Base-by-base conservation (phyloP, 2,113 vertebrate genomes). In the Prochilodus magdalenae region DNA sequence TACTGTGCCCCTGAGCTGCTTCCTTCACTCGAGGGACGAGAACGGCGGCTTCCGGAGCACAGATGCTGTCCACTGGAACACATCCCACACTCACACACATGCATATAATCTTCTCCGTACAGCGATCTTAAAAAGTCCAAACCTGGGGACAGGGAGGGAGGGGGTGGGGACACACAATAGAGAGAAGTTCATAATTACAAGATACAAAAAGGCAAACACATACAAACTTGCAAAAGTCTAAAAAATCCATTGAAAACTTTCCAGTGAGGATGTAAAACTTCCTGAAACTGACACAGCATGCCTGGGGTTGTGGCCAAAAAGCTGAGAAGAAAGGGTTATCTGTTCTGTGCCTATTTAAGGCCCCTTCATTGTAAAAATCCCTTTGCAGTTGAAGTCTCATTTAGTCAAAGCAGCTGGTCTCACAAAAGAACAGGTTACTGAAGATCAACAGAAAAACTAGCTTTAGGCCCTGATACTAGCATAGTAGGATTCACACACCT, bases 1-100 rank as follows among this genome's bases (percentile, higher is more conserved):
- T 99, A 99, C 91, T 98, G 96, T 0, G 96, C 95, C 0, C 96
- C 96, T 5, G 92, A 93, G 0, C 93, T 92, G 12, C 88, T 53
- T 40, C 92, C 90, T n/a, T 73, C 80, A 24, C 57, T 84, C 75
- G 26, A 16, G 70, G 73, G 88, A 60, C 4, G 90, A 73, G 79
- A 16, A 24, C 59, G 84, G 66, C 62, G 74, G 49, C 75, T 84
- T 30, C 75, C 83, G 26, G 88, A 22, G 30, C 94, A 93, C 44
- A 92, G 36, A 59, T 88, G 33, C 72, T 90, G 81, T 51, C 80
- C 88, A 77, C 88, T 93, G 71, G 90, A 90, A 87, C 92, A 94
- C 93, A 94, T 95, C 73, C 63, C 33, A 40, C 60, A 53, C 77
- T 59, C 77, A 75, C 53, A 33, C 16, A 57, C 71, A 53, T 15